Base-by-base conservation (phyloP, 2,888 invertebrate species). In the Xylophagus ater region DNA sequence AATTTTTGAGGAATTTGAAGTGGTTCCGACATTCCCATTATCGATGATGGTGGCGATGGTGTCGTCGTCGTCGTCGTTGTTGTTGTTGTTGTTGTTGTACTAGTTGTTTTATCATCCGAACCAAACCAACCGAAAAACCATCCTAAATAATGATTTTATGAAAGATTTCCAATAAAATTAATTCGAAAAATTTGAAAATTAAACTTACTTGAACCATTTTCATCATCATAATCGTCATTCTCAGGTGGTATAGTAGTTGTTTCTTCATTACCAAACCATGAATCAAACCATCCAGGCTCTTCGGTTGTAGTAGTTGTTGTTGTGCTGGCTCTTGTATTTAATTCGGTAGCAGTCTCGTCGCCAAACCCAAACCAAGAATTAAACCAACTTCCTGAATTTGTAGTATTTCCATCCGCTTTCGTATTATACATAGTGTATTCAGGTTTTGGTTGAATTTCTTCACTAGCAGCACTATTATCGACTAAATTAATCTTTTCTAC, bases 81-180 rank as follows among this genome's bases (percentile, higher is more conserved):
- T 4, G 58, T 57, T 9, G 57, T 53, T 2, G 59, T 58, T 36
- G 60, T 52, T 13, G 40, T 50, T 25, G 62, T 21, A n/a, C 51
- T 51, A 26, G 48, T 47, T 15, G 53, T 28, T 20, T 28, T 12
- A 13, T 23, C 4, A 19, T 26, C 19, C n/a, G 48, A 54, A 19
- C 62, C 59, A 49, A 72, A 71, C 71, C 72, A 72, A 41, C 61
- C 58, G 26, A 57, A 61, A 46, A 73, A 69, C 73, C 73, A 74
- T 50, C 56, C 61, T 61, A 23, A 15, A 40, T n/a, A 34, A 13
- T n/a, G 18, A 33, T 25, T 25, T 25, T n/a, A n/a, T 25, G 25
- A 10, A 12, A n/a, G 7, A n/a, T 28, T 10, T 6, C 8, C 10
- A 28, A 28, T 8, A 23, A 28, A 28, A 28, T 12, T n/a, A 13